Evolutionary conservation across 2,113 vertebrate species (phyloP), one percentile per base, ranked within the genome.

Genomic region (Pangasianodon hypophthalmus): DNA sequence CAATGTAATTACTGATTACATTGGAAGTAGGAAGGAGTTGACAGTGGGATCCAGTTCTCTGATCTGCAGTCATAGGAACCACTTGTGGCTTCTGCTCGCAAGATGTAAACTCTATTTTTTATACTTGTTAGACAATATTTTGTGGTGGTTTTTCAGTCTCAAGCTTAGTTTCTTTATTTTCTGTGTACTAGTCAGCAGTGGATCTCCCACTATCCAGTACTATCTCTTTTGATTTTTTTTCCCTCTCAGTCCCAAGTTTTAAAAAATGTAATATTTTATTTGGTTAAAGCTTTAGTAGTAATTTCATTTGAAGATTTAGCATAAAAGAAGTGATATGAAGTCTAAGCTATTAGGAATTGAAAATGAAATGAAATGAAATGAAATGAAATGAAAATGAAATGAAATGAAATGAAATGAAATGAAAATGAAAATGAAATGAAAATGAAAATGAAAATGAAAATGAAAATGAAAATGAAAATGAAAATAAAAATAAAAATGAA

Each of bases 301-400:
- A n/a, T n/a, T n/a, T n/a, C n/a, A n/a, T n/a, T n/a, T n/a, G n/a
- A n/a, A n/a, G n/a, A n/a, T n/a, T n/a, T n/a, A n/a, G n/a, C n/a
- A n/a, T 69, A 32, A 41, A 67, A 67, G 29, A n/a, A n/a, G 62
- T 71, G 16, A 71, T 4, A 37, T 37, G 16, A 44, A 75, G n/a
- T 32, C 21, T 71, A 37, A 60, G 58, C 24, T 60, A 60, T 37
- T n/a, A 37, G n/a, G 14, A 71, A 71, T 1, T 71, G 13, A 71
- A 71, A 71, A 37, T 71, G 13, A 71, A 71, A 71, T 71, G 13
- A 71, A 71, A 71, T 71, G 13, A 71, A 71, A 71, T 71, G 13
- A 71, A 71, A 71, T 71, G 13, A 71, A 71, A 71, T 71, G 13
- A 71, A 71, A 71, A n/a, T n/a, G n/a, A n/a, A n/a, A n/a, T n/a